These are phyloP conservation scores for Petrosia ficiformis DNA, from an alignment of 37 sponge, comb jelly and placozoan genomes.

Conservation along the genomic window DNA sequence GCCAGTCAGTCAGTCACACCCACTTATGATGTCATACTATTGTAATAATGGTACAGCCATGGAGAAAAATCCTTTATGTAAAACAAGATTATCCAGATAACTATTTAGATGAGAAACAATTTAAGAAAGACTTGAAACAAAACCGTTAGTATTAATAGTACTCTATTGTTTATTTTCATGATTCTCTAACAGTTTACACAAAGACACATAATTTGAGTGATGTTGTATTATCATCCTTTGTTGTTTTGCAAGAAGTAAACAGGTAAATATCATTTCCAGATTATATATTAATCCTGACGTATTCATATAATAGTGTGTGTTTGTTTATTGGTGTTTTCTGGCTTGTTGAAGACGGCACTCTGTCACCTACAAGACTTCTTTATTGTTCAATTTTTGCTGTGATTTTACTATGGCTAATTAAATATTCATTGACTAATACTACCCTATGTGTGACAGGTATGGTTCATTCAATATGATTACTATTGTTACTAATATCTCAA, in stretches of 20 bases:
- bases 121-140: slow-evolving; percentile 64
- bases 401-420: too few species aligned
- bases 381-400: background rate
- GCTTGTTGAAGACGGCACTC: background rate
- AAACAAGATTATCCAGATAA: slow-evolving; percentile 74
- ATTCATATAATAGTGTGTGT: background rate
- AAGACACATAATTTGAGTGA: slow-evolving; percentile 10
- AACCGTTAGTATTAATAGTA: slow-evolving; percentile 68
- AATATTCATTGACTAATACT: too few species aligned
- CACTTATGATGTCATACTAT: too few species aligned
- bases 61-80: slow-evolving; percentile 58
- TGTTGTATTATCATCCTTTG: slow-evolving; percentile 9
- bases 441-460: too few species aligned
- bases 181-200: slow-evolving; percentile 37
- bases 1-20: too few species aligned
- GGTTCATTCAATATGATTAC: too few species aligned
- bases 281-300: background rate
- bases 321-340: background rate
- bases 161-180: background rate
- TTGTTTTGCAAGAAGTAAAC: slow-evolving; percentile 10
- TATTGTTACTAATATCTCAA: background rate
- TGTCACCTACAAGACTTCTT: background rate
- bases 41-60: too few species aligned
- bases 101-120: slow-evolving; percentile 64
- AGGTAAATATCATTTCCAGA: background rate